Base-by-base conservation (phyloP, 2,797 vertebrate species). In the Aldrovandia affinis region DNA sequence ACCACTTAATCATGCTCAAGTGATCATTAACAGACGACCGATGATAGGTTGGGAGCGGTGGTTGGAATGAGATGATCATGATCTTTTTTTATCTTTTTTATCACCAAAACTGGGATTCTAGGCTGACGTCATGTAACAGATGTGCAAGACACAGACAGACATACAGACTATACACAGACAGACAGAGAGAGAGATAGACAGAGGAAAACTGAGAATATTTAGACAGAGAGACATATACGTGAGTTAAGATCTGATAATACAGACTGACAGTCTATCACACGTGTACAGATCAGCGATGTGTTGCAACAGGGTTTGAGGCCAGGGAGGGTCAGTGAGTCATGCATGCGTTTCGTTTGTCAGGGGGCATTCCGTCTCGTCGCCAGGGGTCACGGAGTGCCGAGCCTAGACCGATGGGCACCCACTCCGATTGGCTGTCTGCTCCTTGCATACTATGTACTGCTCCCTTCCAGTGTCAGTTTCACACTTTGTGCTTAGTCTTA, bases 351-450 rank as follows among this genome's bases (percentile, higher is more conserved):
- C 33, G 63, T 68, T 30, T 36, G 63, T 68, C 63, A 33, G 68
- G 68, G 68, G 33, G 39, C 65, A 70, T 70, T 70, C 65, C 68
- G 39, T 36, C 68, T 39, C 8, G 68, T 70, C 68, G 39, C 14
- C 36, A 36, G 33, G 68, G 30, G 68, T 39, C 28, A 39, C 3
- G 30, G 33, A 70, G 68, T 10, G 2, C 68, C 18, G 33, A 1
- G 33, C 14, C 30, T 20, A 6, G 36, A 39, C 33, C 2, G 4
- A 36, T 39, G 36, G 68, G 18, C 33, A 1, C 14, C 18, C 15
- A 39, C 68, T 70, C 68, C 39, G 68, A 70, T 70, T 70, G 68
- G 68, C 33, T 70, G 33, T 3, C 33, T 70, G 68, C 68, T 70
- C 33, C 68, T 39, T 39, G 30, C 39, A 33, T 39, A 39, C 14